Evolutionary conservation across 2,113 vertebrate genomes (phyloP).

Genomic region (Notothenia coriiceps): DNA sequence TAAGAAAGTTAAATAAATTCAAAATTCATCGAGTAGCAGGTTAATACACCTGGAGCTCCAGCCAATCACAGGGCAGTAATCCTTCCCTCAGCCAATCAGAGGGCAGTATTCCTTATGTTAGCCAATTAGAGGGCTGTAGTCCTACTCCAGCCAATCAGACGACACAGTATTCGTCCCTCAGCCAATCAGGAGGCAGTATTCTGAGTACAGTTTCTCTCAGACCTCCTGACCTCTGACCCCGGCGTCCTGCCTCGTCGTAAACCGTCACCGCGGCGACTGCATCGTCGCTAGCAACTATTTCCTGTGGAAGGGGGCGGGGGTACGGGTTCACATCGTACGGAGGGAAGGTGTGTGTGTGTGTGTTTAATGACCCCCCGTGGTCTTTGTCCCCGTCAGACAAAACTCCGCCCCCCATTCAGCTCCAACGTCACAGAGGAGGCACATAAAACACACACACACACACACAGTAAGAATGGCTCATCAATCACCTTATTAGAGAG

Average conservation of each 20-base stretch:
- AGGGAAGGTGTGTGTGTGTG: conserved; percentile 42
- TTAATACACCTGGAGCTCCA: no score
- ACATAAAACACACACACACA: conserved; percentile 42
- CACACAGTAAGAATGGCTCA: conserved; percentile 32
- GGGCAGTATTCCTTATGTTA: no score
- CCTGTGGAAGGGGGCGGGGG: conserved; percentile 55
- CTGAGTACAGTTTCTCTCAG: background rate
- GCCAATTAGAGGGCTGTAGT: no score
- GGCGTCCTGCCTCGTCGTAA: conserved; percentile 40
- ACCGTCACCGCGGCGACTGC: conserved; percentile 50
- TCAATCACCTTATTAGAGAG: conserved; percentile 52
- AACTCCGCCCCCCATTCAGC: conserved; percentile 56
- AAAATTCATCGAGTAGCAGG: no score
- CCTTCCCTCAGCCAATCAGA: no score
- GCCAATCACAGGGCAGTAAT: no score
- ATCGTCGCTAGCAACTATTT: conserved; percentile 57
- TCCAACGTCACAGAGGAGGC: conserved; percentile 58
- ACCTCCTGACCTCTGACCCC: conserved; percentile 56
- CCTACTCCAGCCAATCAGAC: no score
- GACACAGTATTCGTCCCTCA: no score
- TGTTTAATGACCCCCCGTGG: conserved; percentile 61
- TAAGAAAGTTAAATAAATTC: no score
- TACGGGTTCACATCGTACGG: conserved; percentile 34
- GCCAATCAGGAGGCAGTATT: background rate
- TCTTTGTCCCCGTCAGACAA: conserved; percentile 65